Evolutionary conservation across 2,113 vertebrate genomes (phyloP).

Genomic region (Pachyramphus minor): DNA sequence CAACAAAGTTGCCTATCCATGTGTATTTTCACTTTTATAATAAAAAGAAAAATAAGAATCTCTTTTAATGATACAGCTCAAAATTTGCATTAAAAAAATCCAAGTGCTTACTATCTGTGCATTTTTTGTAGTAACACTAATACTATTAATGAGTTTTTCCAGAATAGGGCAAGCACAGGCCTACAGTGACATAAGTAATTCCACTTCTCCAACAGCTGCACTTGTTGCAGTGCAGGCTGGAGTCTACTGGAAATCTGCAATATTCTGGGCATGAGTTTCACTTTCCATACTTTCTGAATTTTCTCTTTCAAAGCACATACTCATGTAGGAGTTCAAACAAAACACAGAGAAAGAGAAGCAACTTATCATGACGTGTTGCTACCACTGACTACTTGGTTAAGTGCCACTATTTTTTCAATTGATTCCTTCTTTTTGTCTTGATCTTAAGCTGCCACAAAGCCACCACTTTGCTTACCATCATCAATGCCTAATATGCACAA

Average conservation of each 20-base stretch:
- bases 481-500: background rate
- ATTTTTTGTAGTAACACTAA: background rate
- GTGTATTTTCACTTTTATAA: background rate
- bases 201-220: background rate
- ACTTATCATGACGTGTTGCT: background rate
- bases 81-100: background rate
- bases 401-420: background rate
- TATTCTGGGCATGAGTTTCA: background rate
- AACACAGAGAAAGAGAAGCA: background rate
- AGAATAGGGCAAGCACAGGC: background rate
- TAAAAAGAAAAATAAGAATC: background rate
- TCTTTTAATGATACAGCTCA: background rate
- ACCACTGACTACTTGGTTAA: background rate
- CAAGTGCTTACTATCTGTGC: background rate
- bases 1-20: background rate
- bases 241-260: background rate
- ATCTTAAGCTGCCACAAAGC: background rate
- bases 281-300: background rate
- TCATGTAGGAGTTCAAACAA: background rate
- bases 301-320: background rate
- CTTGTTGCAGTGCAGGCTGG: background rate
- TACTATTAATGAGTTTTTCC: background rate
- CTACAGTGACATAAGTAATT: background rate
- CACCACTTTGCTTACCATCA: background rate
- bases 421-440: background rate